Evolutionary conservation across 2,113 vertebrate species (phyloP).

Genomic region (Scatophagus argus): DNA sequence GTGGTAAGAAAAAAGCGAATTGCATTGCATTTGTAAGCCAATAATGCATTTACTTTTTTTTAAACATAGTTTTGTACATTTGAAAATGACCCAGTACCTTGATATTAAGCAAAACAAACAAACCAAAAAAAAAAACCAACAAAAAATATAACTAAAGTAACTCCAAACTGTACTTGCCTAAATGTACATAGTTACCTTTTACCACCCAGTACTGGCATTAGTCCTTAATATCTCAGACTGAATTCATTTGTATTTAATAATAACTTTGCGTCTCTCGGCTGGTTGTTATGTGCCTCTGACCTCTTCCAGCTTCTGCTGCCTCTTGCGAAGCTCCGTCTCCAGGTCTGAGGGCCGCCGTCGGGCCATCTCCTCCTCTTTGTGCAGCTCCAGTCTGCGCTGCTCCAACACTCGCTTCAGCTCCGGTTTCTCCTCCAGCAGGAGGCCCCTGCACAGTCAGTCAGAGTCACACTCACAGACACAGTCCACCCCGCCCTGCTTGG

Average conservation of each 20-base stretch:
- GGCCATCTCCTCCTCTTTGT: slow-evolving; percentile 81
- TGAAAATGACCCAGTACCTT: background rate
- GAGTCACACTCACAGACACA: slow-evolving; percentile 22
- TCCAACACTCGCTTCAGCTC: slow-evolving; percentile 84
- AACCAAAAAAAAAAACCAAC: no score
- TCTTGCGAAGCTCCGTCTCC: slow-evolving; percentile 86
- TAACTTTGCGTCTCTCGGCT: background rate
- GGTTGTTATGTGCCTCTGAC: slow-evolving; percentile 47
- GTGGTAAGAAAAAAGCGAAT: no score
- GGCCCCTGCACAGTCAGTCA: slow-evolving; percentile 70
- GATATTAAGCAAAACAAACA: background rate
- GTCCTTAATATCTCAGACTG: background rate
- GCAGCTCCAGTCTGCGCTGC: slow-evolving; percentile 79
- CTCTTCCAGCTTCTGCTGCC: slow-evolving; percentile 84
- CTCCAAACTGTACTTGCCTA: no score
- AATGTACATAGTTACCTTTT: no score
- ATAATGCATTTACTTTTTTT: no score
- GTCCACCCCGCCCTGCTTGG: background rate
- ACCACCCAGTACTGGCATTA: no score
- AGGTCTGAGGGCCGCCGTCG: slow-evolving; percentile 79
- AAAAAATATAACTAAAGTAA: no score
- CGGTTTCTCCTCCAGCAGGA: slow-evolving; percentile 81
- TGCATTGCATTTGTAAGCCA: no score
- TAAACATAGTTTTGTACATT: background rate
- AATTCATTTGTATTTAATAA: background rate